These are phyloP conservation scores for Meganola albula DNA, from an alignment of 2,888 invertebrate genomes.

Conservation along the genomic window DNA sequence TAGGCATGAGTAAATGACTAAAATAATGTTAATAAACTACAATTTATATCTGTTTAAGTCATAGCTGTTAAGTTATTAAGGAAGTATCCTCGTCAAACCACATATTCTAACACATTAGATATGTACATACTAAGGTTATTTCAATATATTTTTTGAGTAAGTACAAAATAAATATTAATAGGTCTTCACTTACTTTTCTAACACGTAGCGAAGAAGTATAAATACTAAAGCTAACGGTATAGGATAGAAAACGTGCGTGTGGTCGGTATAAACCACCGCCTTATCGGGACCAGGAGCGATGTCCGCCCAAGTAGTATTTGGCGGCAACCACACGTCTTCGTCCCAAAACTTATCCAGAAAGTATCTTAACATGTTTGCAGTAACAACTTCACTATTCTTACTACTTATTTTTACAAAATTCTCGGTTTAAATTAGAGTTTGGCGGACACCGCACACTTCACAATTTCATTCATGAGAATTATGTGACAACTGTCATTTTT, in stretches of 20 bases:
- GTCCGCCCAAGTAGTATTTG: slow-evolving; percentile 93
- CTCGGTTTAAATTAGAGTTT: too few relatives aligned
- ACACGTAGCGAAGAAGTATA: slow-evolving; percentile 84
- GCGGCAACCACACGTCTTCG: slow-evolving; percentile 93
- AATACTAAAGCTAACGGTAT: slow-evolving; percentile 89
- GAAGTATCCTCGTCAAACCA: too few relatives aligned
- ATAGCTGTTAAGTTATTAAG: too few relatives aligned
- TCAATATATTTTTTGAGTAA: too few relatives aligned
- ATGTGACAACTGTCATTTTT: too few relatives aligned
- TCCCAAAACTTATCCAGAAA: slow-evolving; percentile 84
- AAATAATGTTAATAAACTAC: too few relatives aligned
- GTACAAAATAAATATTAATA: not conserved
- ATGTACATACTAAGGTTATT: too few relatives aligned
- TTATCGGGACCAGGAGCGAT: slow-evolving; percentile 86
- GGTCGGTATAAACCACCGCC: slow-evolving; percentile 85
- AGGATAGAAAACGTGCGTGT: slow-evolving; percentile 88
- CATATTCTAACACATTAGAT: too few relatives aligned
- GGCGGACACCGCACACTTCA: slow-evolving; percentile 26
- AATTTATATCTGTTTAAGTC: too few relatives aligned
- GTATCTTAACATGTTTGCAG: slow-evolving; percentile 57
- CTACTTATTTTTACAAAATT: too few relatives aligned
- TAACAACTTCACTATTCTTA: too few relatives aligned
- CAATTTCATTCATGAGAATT: slow-evolving; percentile 34
- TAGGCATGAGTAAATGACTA: too few relatives aligned
- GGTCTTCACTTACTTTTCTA: slow-evolving; percentile 88